phyloP scores from a whole-genome alignment of 2,888 invertebrate species.

The Xanthorhoe spadicearia region DNA sequence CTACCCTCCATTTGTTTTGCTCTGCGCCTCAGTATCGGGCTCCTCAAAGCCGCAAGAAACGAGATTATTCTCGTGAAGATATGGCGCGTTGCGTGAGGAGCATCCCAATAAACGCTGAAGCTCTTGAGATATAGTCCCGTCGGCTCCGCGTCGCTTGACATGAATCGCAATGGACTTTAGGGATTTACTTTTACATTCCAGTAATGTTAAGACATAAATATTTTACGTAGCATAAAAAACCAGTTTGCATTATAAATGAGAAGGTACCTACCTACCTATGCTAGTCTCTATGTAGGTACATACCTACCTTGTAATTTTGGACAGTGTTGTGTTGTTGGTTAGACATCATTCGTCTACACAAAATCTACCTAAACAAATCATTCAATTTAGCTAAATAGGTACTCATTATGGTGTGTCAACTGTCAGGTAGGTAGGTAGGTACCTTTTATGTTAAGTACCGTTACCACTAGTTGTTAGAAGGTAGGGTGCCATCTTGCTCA shows the following conservation, averaged over 20 bases:
- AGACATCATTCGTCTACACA: too few relatives aligned
- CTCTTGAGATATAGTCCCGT: conserved; percentile 61
- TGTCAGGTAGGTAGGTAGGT: too few relatives aligned
- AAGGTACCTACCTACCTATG: too few relatives aligned
- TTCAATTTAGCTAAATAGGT: too few relatives aligned
- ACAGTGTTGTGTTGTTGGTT: too few relatives aligned
- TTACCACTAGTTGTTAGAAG: too few relatives aligned
- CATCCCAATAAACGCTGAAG: conserved; percentile 67
- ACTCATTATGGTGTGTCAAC: too few relatives aligned
- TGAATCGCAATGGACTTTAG: conserved; percentile 56
- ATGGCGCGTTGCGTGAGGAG: conserved; percentile 61
- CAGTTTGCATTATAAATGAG: neutral
- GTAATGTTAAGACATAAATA: conserved; percentile 23
- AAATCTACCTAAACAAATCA: too few relatives aligned
- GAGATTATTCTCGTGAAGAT: conserved; percentile 74
- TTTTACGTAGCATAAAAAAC: neutral
- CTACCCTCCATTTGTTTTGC: conserved; percentile 75
- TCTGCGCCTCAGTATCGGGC: conserved; percentile 62
- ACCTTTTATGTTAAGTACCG: too few relatives aligned
- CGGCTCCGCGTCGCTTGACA: conserved; percentile 60
- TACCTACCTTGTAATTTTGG: too few relatives aligned
- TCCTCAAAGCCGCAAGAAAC: conserved; percentile 70
- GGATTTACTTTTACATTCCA: conserved; percentile 33
- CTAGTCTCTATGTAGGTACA: too few relatives aligned
- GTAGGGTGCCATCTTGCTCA: too few relatives aligned